Conservation (phyloP, 1,140 invertebrate genomes). For the Drosophila equinoxialis region DNA sequence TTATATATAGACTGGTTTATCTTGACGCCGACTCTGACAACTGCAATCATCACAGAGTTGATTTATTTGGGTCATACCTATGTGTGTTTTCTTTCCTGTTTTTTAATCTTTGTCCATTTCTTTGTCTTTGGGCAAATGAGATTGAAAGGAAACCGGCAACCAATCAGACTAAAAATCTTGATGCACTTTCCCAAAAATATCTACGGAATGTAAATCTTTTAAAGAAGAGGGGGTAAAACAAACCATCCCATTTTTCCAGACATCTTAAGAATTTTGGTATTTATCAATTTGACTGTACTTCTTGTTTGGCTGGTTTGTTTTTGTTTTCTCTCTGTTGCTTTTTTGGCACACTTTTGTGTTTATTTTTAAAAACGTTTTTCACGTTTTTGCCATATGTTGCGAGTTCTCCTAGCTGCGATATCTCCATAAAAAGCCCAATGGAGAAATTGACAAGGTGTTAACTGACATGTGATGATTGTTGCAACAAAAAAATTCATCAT, state of each 20-base stretch:
- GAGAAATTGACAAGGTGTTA: conserved; percentile 52
- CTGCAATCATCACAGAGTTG: conserved; percentile 25
- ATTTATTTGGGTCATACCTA: conserved; percentile 55
- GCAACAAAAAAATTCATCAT: conserved; percentile 16
- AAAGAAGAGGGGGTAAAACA: conserved; percentile 19
- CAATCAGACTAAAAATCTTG: conserved; percentile 27
- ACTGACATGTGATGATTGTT: conserved; percentile 25
- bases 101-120: conserved; percentile 20
- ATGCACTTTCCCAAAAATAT: conserved; percentile 43
- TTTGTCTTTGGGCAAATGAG: conserved; percentile 48
- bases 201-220: conserved; percentile 23
- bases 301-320: neutral
- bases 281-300: conserved; percentile 26
- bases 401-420: conserved; percentile 10
- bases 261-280: conserved; percentile 45
- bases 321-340: conserved; percentile 2
- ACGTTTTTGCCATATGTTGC: conserved; percentile 20
- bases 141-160: conserved; percentile 54
- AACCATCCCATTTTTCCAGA: conserved; percentile 15
- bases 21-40: conserved; percentile 22
- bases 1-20: conserved; percentile 54
- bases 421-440: conserved; percentile 34
- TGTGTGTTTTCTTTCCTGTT: conserved; percentile 1
- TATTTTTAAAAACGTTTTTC: conserved; percentile 60
- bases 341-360: conserved; percentile 68